These are phyloP conservation scores for Bufo gargarizans DNA, from an alignment of 2,113 vertebrate species.

Conservation along the genomic window DNA sequence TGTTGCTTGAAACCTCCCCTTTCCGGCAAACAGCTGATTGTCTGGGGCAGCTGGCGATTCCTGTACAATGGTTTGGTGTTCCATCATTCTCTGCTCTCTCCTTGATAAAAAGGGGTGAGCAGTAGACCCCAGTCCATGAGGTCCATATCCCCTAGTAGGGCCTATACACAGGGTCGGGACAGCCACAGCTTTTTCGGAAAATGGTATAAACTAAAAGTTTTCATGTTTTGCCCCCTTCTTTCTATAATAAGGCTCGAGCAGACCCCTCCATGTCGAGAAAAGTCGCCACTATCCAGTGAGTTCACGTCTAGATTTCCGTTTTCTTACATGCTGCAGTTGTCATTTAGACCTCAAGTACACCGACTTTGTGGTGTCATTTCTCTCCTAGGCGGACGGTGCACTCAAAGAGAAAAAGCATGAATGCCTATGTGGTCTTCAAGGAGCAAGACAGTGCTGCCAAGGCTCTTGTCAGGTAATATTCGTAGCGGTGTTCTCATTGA, in stretches of 20 bases:
- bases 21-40: no score
- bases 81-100: no score
- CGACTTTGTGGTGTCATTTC: background rate
- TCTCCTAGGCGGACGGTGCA: slow-evolving; percentile 81
- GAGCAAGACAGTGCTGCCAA: slow-evolving; percentile 73
- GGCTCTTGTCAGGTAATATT: slow-evolving; percentile 80
- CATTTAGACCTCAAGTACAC: no score
- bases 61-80: no score
- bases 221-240: slow-evolving; percentile 51
- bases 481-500: slow-evolving; percentile 30
- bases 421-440: slow-evolving; percentile 93
- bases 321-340: background rate
- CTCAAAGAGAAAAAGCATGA: slow-evolving; percentile 82
- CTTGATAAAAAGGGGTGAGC: no score
- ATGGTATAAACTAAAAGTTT: background rate
- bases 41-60: no score
- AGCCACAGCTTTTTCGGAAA: no score
- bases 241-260: slow-evolving; percentile 80
- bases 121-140: no score
- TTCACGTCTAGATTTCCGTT: slow-evolving; percentile 31
- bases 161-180: no score
- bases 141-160: no score
- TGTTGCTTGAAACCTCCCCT: no score
- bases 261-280: slow-evolving; percentile 83
- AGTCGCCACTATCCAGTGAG: slow-evolving; percentile 89